Percentiles rank a stretch among this genome's conserved stretches.
These are phyloP conservation scores for Periphyllus acericola DNA, from an alignment of 2,888 invertebrate species.

Conservation along the genomic window DNA sequence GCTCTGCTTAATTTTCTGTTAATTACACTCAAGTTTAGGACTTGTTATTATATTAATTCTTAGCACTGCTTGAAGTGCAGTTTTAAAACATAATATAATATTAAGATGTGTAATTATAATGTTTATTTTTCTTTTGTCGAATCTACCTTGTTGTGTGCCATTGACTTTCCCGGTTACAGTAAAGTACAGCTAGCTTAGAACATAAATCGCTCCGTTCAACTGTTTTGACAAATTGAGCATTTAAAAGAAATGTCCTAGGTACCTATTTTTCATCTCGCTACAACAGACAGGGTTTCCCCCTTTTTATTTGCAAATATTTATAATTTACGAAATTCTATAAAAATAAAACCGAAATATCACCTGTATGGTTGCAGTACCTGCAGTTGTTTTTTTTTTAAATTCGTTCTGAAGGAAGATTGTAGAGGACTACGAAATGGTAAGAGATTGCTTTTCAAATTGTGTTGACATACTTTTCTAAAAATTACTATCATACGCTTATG, in stretches of 20 bases:
- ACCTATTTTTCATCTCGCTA: not conserved
- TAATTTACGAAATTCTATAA: not conserved
- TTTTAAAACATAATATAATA: not conserved
- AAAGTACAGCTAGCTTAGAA: not conserved
- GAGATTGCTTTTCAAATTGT: constrained; percentile 22
- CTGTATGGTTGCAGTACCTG: not conserved
- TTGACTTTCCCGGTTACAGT: not conserved
- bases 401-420: not conserved
- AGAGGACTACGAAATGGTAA: not conserved
- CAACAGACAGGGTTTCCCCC: not conserved
- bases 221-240: not conserved
- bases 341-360: not conserved
- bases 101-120: not conserved
- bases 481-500: not conserved
- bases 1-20: too few relatives aligned
- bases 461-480: constrained; percentile 7
- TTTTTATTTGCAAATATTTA: not conserved
- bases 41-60: not conserved
- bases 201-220: not conserved
- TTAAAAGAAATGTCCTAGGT: not conserved
- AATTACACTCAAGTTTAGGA: too few relatives aligned
- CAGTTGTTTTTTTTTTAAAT: not conserved
- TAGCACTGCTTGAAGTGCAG: not conserved
- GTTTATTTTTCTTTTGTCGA: not conserved
- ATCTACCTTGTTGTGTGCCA: too few relatives aligned